Evolutionary conservation across 2,888 invertebrate genomes (phyloP).

Genomic region (Agonopterix subpropinquella): DNA sequence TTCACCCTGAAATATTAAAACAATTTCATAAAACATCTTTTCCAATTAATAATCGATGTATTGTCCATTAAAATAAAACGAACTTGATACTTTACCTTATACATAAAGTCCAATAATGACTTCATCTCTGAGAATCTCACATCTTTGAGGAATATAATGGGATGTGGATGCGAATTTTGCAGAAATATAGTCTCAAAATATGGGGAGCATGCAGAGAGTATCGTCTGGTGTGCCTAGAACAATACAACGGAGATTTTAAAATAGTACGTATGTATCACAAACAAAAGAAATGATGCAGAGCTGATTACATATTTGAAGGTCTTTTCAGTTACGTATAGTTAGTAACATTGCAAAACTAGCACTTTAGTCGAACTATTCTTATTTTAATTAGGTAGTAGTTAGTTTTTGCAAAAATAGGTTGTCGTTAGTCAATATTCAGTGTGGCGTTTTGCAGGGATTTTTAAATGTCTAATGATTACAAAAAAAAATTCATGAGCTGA

Average conservation of each 20-base stretch:
- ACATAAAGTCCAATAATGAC: slow-evolving; percentile 94
- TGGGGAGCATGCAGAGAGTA: slow-evolving; percentile 94
- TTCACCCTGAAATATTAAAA: slow-evolving; percentile 75
- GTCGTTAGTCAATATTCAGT: background rate
- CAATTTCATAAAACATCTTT: background rate
- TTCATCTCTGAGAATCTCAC: slow-evolving; percentile 93
- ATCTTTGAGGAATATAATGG: slow-evolving; percentile 95
- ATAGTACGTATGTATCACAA: slow-evolving; percentile 24
- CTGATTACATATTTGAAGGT: slow-evolving; percentile 39
- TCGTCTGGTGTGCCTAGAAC: slow-evolving; percentile 92
- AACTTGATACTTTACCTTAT: slow-evolving; percentile 77
- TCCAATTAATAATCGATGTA: background rate
- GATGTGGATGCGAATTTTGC: slow-evolving; percentile 92
- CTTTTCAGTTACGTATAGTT: slow-evolving; percentile 42
- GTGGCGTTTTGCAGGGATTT: background rate
- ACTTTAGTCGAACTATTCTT: slow-evolving; percentile 47
- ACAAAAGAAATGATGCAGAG: slow-evolving; percentile 42
- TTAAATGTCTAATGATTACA: background rate
- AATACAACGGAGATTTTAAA: slow-evolving; percentile 26
- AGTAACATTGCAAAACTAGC: slow-evolving; percentile 39
- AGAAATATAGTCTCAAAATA: slow-evolving; percentile 95
- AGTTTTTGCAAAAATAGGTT: slow-evolving; percentile 16
- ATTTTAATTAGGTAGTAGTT: slow-evolving; percentile 48
- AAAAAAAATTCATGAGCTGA: too few species aligned
- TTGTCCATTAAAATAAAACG: background rate